These are phyloP conservation scores for Dallia pectoralis DNA, from an alignment of 2,797 vertebrate genomes.

Conservation along the genomic window DNA sequence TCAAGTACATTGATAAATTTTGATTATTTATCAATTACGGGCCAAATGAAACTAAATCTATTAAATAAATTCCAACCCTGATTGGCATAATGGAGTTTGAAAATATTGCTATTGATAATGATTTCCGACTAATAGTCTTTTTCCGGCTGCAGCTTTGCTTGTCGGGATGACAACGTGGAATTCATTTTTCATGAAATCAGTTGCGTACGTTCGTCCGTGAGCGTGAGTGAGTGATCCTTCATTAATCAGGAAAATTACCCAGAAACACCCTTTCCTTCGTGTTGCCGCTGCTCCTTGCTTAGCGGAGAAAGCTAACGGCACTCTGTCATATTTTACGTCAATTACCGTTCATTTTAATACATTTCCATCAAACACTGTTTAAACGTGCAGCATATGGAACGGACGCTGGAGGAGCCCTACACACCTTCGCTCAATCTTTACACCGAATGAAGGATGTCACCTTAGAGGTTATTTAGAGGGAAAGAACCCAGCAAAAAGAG, in stretches of 20 bases:
- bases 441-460: constrained; percentile 88
- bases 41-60: constrained; percentile 98
- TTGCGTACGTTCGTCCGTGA: constrained; percentile 72
- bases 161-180: constrained; percentile 94
- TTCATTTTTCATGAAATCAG: constrained; percentile 99
- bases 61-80: constrained; percentile 96
- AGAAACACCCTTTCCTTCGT: constrained; percentile 79
- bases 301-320: constrained; percentile 91
- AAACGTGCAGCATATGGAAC: constrained; percentile 92
- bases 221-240: constrained; percentile 83
- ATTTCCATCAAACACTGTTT: constrained; percentile 91
- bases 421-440: constrained; percentile 77
- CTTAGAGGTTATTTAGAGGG: constrained; percentile 77
- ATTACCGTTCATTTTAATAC: constrained; percentile 95
- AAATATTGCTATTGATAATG: constrained; percentile 99
- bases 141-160: constrained; percentile 89
- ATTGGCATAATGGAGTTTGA: constrained; percentile 99
- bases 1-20: constrained; percentile 99
- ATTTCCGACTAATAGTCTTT: constrained; percentile 97
- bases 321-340: constrained; percentile 99
- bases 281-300: constrained; percentile 84
- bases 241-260: constrained; percentile 97
- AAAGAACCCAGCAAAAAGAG: constrained; percentile 39
- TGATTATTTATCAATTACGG: constrained; percentile 99
- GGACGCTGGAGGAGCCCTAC: constrained; percentile 64